Percentiles rank a stretch among this genome's conserved stretches.
Evolutionary conservation across 2,797 vertebrate species (phyloP).

Genomic region (Picus viridis): DNA sequence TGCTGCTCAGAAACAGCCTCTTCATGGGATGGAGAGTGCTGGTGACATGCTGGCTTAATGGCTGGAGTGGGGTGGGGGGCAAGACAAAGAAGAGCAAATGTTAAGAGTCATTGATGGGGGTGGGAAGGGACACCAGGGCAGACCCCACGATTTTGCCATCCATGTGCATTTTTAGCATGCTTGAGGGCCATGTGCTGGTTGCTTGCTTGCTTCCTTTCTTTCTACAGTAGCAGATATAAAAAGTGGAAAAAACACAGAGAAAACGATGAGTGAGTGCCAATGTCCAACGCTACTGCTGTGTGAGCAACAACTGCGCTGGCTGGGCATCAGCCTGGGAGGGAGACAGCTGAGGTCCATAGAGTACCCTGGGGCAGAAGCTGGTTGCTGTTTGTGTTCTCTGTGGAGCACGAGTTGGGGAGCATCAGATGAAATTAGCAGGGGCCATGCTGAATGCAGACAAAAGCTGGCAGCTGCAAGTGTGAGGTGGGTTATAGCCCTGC

Average conservation of each 20-base stretch:
- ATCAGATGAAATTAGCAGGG: background rate
- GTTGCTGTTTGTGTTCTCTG: background rate
- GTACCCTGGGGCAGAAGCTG: background rate
- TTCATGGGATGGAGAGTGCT: background rate
- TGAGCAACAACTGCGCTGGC: background rate
- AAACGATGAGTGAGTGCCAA: background rate
- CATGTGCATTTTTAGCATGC: background rate
- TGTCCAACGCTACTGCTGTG: background rate
- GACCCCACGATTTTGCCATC: background rate
- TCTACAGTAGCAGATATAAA: background rate
- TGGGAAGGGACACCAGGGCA: background rate
- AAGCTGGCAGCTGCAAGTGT: background rate
- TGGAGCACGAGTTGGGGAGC: background rate
- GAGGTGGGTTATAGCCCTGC: background rate
- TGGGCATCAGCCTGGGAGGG: background rate
- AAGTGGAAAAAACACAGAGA: background rate
- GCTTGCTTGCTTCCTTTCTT: background rate
- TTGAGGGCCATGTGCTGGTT: background rate
- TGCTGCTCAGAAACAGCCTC: background rate
- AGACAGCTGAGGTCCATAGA: background rate
- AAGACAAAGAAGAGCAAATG: background rate
- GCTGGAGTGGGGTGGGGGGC: background rate
- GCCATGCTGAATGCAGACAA: background rate
- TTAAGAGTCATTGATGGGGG: background rate
- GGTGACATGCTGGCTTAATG: background rate